Percentiles rank a stretch among this genome's conserved stretches.
Conservation (phyloP, 1,140 invertebrate species). For the Eulimnadia texana region DNA sequence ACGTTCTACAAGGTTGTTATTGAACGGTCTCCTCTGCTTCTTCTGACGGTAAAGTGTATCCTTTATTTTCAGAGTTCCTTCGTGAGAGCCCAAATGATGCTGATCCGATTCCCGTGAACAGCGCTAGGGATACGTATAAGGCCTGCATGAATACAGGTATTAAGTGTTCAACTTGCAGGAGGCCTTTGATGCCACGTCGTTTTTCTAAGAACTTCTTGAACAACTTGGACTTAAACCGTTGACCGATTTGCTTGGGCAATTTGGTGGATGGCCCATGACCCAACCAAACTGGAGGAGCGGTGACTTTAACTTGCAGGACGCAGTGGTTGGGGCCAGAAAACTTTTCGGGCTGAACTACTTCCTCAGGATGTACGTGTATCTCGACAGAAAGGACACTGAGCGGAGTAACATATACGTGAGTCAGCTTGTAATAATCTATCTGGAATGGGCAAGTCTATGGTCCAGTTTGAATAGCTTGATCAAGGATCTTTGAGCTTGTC, state of each 20-base stretch:
- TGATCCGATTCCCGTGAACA: conserved; percentile 24
- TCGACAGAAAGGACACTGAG: conserved; percentile 26
- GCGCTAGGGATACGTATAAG: conserved; percentile 24
- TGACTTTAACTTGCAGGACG: conserved; percentile 24
- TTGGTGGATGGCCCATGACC: conserved; percentile 32
- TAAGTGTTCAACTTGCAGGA: no score
- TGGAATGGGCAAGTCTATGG: no score
- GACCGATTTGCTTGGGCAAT: conserved; percentile 23
- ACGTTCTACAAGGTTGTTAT: conserved; percentile 26
- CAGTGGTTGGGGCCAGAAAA: conserved; percentile 20
- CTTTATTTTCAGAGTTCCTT: conserved; percentile 27
- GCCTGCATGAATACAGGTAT: conserved; percentile 27
- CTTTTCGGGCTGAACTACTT: conserved; percentile 20
- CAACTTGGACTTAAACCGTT: conserved; percentile 24
- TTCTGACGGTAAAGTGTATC: no score
- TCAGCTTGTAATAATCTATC: not conserved
- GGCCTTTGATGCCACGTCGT: no score
- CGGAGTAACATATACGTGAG: conserved; percentile 25
- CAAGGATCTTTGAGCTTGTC: conserved; percentile 9
- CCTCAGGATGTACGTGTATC: conserved; percentile 22
- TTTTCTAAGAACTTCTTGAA: no score
- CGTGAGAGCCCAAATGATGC: conserved; percentile 21
- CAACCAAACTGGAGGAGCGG: conserved; percentile 22
- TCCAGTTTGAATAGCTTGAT: no score
- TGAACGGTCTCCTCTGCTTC: no score